phyloP scores from a whole-genome alignment of 2,888 invertebrate genomes.

The Adelognathus sp. region DNA sequence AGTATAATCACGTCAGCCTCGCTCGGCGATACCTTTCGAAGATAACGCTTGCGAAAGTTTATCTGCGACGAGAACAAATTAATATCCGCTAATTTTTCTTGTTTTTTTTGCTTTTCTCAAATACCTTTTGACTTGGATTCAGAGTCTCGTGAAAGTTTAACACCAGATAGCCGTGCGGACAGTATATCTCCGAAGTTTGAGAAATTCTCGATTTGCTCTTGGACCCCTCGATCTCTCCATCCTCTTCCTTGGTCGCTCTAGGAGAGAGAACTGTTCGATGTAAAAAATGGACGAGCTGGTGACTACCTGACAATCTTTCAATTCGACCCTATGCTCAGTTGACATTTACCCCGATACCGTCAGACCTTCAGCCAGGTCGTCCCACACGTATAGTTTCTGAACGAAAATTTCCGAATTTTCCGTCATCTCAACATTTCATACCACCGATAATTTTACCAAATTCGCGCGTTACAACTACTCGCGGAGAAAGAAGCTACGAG shows the following conservation, averaged over 20 bases:
- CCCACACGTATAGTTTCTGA: conserved; percentile 72
- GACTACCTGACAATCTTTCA: too few relatives aligned
- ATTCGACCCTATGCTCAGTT: neutral
- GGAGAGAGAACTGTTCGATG: too few relatives aligned
- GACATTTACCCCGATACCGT: conserved; percentile 66
- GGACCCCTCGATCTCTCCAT: conserved; percentile 65
- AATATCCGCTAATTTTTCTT: too few relatives aligned
- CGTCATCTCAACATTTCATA: conserved; percentile 44
- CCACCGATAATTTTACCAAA: neutral
- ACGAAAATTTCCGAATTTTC: conserved; percentile 39
- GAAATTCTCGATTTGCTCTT: conserved; percentile 39
- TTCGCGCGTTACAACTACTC: neutral
- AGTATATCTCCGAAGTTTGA: conserved; percentile 48
- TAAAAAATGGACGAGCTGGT: too few relatives aligned
- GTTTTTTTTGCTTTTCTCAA: too few relatives aligned
- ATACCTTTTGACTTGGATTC: conserved; percentile 73
- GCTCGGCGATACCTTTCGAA: conserved; percentile 83
- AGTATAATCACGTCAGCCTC: conserved; percentile 84
- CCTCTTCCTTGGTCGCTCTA: conserved; percentile 63
- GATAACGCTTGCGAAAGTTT: conserved; percentile 83
- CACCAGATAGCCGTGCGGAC: conserved; percentile 72
- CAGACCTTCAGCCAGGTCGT: conserved; percentile 68
- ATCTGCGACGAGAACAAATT: too few relatives aligned
- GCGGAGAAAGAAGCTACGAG: neutral
- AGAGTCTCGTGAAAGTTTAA: conserved; percentile 72